Conservation (phyloP, 2,888 invertebrate genomes). For the Drosophila trichaetosa region DNA sequence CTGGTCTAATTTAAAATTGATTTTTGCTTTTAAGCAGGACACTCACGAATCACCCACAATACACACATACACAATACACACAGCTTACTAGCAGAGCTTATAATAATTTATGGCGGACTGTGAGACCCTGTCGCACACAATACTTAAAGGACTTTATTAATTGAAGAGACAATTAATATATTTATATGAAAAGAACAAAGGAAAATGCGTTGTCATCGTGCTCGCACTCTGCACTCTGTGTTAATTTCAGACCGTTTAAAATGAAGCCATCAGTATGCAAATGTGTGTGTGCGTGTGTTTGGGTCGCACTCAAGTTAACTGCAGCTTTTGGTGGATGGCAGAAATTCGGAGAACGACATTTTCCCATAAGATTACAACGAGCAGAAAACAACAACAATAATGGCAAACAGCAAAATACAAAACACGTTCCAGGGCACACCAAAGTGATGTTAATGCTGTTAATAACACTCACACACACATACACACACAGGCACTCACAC, state of each 20-base stretch:
- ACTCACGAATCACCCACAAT: background rate
- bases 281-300: constrained; percentile 17
- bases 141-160: constrained; percentile 41
- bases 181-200: constrained; percentile 40
- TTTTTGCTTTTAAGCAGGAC: constrained; percentile 46
- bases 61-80: background rate
- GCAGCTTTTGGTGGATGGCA: constrained; percentile 17
- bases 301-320: constrained; percentile 31
- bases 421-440: constrained; percentile 62
- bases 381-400: constrained; percentile 15
- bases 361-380: constrained; percentile 54
- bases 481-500: constrained; percentile 15
- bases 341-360: constrained; percentile 17
- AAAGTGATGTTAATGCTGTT: constrained; percentile 78
- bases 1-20: constrained; percentile 74
- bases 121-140: background rate
- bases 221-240: constrained; percentile 1
- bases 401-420: constrained; percentile 33
- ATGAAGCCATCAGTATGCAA: constrained; percentile 43
- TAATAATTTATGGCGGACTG: background rate
- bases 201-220: constrained; percentile 35
- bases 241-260: constrained; percentile 37
- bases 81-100: constrained; percentile 3
- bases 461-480: constrained; percentile 53
- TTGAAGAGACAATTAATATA: constrained; percentile 60